A percentile compares a stretch with the other conserved stretches of the same genome.
phyloP scores from a whole-genome alignment of 2,888 invertebrate genomes.

The Platycheirus albimanus region DNA sequence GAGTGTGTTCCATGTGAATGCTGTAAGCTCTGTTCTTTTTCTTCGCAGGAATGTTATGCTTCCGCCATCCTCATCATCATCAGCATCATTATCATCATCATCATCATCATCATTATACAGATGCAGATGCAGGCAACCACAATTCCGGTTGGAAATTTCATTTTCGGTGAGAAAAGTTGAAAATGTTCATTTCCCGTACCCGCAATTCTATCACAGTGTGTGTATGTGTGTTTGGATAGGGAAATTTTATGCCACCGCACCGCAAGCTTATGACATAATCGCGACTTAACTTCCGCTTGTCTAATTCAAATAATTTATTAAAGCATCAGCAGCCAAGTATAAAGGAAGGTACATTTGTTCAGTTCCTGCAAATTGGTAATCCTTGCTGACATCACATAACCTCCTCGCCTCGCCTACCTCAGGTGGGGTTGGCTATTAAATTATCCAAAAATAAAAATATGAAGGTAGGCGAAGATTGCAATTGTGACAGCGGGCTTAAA shows the following conservation, averaged over 20 bases:
- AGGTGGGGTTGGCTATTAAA: not conserved
- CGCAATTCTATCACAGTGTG: not conserved
- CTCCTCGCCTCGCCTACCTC: not conserved
- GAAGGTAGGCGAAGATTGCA: not conserved
- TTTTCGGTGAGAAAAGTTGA: constrained; percentile 44
- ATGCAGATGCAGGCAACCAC: constrained; percentile 51
- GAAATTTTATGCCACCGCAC: constrained; percentile 17
- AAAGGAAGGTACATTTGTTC: constrained; percentile 21
- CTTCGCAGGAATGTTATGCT: constrained; percentile 27
- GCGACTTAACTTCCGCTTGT: constrained; percentile 61
- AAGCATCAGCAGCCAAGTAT: constrained; percentile 16
- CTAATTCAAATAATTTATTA: constrained; percentile 64
- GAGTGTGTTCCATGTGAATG: constrained; percentile 30
- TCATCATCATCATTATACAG: constrained; percentile 26
- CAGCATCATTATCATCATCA: constrained; percentile 23
- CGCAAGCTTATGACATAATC: constrained; percentile 47
- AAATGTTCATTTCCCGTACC: constrained; percentile 16
- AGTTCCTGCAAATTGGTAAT: not conserved
- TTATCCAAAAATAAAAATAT: not conserved
- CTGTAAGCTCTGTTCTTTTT: constrained; percentile 6
- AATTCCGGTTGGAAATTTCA: constrained; percentile 61
- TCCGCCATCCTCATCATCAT: constrained; percentile 25
- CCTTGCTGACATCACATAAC: not conserved
- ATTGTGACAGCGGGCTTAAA: constrained; percentile 13
- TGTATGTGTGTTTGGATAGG: constrained; percentile 4